Evolutionary conservation across 2,113 vertebrate genomes (phyloP).

Genomic region (Elanoides forficatus): DNA sequence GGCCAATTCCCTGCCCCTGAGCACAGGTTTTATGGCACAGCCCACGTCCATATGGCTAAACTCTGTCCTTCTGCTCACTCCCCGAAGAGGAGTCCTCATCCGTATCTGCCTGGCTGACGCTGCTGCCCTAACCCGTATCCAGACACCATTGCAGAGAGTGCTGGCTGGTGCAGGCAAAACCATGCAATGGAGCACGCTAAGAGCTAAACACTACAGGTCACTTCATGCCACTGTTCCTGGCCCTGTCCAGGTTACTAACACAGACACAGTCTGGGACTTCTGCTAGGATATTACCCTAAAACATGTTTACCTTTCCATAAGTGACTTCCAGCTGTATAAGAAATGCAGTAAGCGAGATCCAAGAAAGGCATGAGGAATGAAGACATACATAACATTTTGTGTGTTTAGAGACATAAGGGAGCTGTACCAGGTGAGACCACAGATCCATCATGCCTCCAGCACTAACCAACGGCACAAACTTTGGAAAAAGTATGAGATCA

Average conservation of each 20-base stretch:
- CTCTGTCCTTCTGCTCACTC: constrained; percentile 19
- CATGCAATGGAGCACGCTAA: not conserved
- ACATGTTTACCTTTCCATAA: not conserved
- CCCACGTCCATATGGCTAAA: constrained; percentile 45
- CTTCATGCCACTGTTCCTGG: not conserved
- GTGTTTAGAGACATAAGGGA: not conserved
- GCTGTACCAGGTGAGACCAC: not conserved
- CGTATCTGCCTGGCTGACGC: not conserved
- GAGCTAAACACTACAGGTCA: not conserved
- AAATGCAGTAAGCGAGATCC: not conserved
- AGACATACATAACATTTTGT: not conserved
- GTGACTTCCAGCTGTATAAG: not conserved
- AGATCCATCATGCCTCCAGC: not conserved
- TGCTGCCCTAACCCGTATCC: not conserved
- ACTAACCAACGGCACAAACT: not conserved
- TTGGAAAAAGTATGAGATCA: not conserved
- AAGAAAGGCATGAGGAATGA: not conserved
- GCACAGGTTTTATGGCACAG: constrained; percentile 47
- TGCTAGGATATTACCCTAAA: not conserved
- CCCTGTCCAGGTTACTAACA: not conserved
- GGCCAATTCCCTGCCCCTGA: constrained; percentile 38
- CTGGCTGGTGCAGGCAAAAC: not conserved
- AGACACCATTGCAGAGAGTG: not conserved
- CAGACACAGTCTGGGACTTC: not conserved
- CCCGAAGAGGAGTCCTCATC: constrained; percentile 22